Conservation (phyloP, 2,888 invertebrate genomes). For the Fabriciana adippe region DNA sequence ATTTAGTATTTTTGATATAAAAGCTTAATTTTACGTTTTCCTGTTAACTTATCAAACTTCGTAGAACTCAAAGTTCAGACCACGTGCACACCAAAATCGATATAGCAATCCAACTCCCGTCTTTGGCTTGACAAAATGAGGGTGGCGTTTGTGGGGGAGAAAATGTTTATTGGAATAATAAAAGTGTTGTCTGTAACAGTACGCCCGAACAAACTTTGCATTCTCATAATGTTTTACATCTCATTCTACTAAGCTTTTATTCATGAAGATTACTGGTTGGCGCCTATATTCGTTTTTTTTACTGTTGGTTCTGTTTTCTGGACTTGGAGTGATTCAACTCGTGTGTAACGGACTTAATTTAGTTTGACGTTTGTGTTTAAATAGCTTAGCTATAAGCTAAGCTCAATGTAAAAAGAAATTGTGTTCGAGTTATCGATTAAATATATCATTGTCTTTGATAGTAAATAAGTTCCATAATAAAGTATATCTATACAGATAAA, state of each 20-base stretch:
- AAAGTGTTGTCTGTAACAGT: slow-evolving; percentile 60
- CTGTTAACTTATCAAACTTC: slow-evolving; percentile 3
- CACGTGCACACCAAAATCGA: slow-evolving; percentile 42
- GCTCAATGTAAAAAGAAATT: no score
- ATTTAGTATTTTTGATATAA: neutral
- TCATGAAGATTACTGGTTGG: slow-evolving; percentile 16
- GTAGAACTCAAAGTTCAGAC: slow-evolving; percentile 13
- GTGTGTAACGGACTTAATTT: slow-evolving; percentile 26
- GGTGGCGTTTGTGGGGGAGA: slow-evolving; percentile 57
- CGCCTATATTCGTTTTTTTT: slow-evolving; percentile 17
- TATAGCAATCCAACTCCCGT: slow-evolving; percentile 55
- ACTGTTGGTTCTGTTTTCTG: slow-evolving; percentile 3
- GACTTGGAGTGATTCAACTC: slow-evolving; percentile 26
- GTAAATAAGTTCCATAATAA: no score
- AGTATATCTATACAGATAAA: no score
- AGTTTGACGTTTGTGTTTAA: neutral
- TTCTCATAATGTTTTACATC: slow-evolving; percentile 26
- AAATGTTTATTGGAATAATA: slow-evolving; percentile 63
- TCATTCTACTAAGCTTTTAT: slow-evolving; percentile 22
- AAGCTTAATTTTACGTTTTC: neutral
- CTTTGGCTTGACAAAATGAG: slow-evolving; percentile 43
- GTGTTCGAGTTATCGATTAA: no score
- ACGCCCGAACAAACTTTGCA: slow-evolving; percentile 21
- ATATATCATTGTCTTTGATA: no score
- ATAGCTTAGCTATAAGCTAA: no score